phyloP scores from a whole-genome alignment of 2,888 invertebrate genomes.

The Alloplasta piceator region DNA sequence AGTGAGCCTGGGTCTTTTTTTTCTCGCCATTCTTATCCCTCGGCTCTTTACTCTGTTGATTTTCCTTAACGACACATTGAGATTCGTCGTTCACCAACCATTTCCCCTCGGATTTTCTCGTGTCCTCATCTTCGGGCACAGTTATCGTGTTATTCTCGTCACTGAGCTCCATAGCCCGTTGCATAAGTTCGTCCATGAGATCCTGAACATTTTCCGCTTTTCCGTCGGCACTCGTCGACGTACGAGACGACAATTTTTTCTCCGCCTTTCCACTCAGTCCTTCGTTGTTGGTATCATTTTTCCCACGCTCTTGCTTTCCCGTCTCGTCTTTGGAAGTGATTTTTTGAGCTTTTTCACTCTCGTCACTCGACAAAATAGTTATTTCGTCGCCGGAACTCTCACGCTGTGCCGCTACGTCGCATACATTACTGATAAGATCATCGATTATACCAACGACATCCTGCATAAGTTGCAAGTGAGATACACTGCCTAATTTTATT shows the following conservation, averaged over 20 bases:
- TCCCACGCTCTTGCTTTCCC: constrained; percentile 34
- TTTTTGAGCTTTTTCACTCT: constrained; percentile 72
- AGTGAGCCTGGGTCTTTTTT: constrained; percentile 69
- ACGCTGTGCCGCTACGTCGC: constrained; percentile 72
- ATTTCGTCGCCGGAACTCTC: constrained; percentile 70
- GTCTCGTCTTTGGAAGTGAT: constrained; percentile 31
- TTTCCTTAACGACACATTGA: constrained; percentile 39
- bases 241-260: constrained; percentile 48
- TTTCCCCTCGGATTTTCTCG: constrained; percentile 76
- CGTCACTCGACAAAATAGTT: constrained; percentile 77
- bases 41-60: constrained; percentile 68
- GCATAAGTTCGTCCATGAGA: constrained; percentile 84
- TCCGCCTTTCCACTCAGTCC: constrained; percentile 10
- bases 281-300: constrained; percentile 10
- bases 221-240: constrained; percentile 37
- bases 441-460: constrained; percentile 81
- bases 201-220: constrained; percentile 80
- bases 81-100: constrained; percentile 76
- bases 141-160: constrained; percentile 72
- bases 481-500: constrained; percentile 76
- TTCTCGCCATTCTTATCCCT: constrained; percentile 72
- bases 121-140: constrained; percentile 75
- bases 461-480: constrained; percentile 80
- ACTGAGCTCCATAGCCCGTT: constrained; percentile 82
- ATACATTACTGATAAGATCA: constrained; percentile 80